Conservation (phyloP, 2,888 invertebrate genomes). For the Eupithecia centaureata region DNA sequence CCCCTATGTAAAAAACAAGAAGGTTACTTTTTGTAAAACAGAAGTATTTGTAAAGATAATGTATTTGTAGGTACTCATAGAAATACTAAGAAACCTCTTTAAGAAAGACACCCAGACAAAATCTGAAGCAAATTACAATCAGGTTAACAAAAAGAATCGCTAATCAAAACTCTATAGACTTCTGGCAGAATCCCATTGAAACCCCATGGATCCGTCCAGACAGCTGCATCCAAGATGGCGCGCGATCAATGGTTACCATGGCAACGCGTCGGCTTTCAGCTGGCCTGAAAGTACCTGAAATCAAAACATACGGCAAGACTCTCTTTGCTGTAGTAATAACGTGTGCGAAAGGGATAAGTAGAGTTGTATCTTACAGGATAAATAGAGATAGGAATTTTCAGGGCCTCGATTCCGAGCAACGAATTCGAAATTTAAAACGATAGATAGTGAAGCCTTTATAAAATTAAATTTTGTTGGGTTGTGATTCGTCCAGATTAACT, state of each 20-base stretch:
- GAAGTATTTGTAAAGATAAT: no score
- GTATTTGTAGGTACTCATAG: no score
- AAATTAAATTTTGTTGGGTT: background rate
- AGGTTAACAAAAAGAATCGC: constrained; percentile 17
- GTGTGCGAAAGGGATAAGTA: constrained; percentile 36
- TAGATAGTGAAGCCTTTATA: background rate
- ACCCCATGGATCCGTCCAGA: constrained; percentile 62
- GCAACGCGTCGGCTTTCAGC: constrained; percentile 73
- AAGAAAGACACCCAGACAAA: background rate
- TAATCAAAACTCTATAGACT: constrained; percentile 19
- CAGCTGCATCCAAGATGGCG: constrained; percentile 79
- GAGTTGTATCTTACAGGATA: constrained; percentile 16
- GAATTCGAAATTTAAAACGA: background rate
- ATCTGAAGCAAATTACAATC: background rate
- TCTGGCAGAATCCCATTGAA: constrained; percentile 39
- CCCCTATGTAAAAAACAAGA: no score
- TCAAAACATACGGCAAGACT: constrained; percentile 36
- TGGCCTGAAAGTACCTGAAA: constrained; percentile 41
- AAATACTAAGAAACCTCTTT: no score
- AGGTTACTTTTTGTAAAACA: no score
- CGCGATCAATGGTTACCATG: constrained; percentile 79
- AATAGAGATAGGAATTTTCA: constrained; percentile 19
- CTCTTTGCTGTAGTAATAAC: constrained; percentile 29
- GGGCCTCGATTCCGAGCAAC: background rate
- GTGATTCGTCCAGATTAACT: background rate